Conservation (phyloP, 1,140 invertebrate genomes). For the Anadara kagoshimensis region DNA sequence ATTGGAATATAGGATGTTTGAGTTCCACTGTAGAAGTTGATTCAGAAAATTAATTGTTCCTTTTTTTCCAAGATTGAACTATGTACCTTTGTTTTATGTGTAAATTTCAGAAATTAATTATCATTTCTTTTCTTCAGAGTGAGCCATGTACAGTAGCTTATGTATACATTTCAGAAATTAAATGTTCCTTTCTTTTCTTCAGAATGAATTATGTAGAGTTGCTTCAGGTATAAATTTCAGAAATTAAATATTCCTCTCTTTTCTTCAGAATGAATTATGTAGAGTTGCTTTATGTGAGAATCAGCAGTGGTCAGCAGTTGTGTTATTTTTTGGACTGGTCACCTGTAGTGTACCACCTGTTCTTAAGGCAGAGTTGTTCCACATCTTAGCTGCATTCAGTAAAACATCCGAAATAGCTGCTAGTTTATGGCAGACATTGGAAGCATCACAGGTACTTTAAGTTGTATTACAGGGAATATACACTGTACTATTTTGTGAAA, state of each 20-base stretch:
- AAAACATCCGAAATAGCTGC: constrained; percentile 84
- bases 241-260: too few species aligned
- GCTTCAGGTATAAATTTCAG: too few species aligned
- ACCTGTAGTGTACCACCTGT: constrained; percentile 88
- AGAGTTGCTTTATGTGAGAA: constrained; percentile 88
- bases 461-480: not conserved
- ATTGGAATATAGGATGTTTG: too few species aligned
- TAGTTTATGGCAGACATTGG: constrained; percentile 89
- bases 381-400: constrained; percentile 85
- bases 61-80: constrained; percentile 80
- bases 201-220: constrained; percentile 86
- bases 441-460: constrained; percentile 84
- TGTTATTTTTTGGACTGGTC: constrained; percentile 87
- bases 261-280: constrained; percentile 83
- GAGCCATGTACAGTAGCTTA: constrained; percentile 84
- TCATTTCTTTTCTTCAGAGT: constrained; percentile 80
- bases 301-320: constrained; percentile 87
- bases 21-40: too few species aligned
- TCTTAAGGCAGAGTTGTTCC: constrained; percentile 88
- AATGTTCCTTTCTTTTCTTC: too few species aligned
- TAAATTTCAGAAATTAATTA: too few species aligned
- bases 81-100: constrained; percentile 86
- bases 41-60: too few species aligned
- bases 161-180: too few species aligned
- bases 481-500: not conserved